Percentiles rank a stretch among this genome's conserved stretches.
Conservation (phyloP, 1,140 invertebrate genomes). For the Pentalonia nigronervosa region DNA sequence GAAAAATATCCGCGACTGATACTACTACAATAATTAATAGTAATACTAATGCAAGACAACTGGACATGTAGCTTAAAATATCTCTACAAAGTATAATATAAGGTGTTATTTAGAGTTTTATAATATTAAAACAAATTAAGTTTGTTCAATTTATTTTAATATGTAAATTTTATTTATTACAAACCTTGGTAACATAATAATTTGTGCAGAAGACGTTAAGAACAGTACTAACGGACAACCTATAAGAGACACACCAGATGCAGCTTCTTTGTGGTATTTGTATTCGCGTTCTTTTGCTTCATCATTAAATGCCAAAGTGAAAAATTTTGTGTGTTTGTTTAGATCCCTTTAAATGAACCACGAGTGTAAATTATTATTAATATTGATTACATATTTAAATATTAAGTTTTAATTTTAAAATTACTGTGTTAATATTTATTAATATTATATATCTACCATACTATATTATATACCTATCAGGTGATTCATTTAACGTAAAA, state of each 20-base stretch:
- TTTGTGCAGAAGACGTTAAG: slow-evolving; percentile 68
- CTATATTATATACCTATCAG: background rate
- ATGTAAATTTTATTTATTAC: background rate
- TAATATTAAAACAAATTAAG: background rate
- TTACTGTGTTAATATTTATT: background rate
- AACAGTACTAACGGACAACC: slow-evolving; percentile 72
- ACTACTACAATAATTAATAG: slow-evolving; percentile 65
- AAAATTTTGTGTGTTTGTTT: slow-evolving; percentile 72
- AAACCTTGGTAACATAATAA: slow-evolving; percentile 69
- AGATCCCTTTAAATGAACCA: slow-evolving; percentile 68
- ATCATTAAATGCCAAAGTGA: slow-evolving; percentile 74
- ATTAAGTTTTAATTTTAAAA: background rate
- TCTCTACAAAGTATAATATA: slow-evolving; percentile 60
- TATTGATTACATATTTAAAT: background rate
- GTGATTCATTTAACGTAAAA: too few relatives aligned
- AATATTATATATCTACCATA: background rate
- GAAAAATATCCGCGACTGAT: slow-evolving; percentile 68
- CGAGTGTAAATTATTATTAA: background rate
- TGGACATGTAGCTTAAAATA: slow-evolving; percentile 65
- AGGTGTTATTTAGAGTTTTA: background rate
- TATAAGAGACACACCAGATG: slow-evolving; percentile 71
- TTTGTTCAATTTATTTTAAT: background rate
- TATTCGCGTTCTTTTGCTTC: slow-evolving; percentile 72
- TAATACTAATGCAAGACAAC: slow-evolving; percentile 65
- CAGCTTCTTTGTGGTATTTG: slow-evolving; percentile 71